Conservation (phyloP, 2,888 invertebrate species). For the Sepioteuthis lessoniana region DNA sequence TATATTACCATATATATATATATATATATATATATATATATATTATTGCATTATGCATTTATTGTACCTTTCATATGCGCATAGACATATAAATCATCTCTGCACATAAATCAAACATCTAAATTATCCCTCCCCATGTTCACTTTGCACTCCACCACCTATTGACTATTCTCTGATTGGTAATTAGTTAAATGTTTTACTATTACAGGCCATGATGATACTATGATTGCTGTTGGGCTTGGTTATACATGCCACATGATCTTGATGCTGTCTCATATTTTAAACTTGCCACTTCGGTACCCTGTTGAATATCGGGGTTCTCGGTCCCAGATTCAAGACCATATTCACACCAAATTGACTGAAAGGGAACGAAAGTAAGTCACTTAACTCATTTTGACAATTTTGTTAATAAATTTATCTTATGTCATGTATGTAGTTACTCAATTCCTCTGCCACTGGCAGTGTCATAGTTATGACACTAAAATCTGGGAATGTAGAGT, state of each 20-base stretch:
- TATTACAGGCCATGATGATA: constrained; percentile 79
- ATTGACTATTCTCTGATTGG: neutral
- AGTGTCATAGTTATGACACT: too few species aligned
- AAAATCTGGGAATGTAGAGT: too few species aligned
- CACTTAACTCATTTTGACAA: neutral
- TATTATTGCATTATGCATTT: too few species aligned
- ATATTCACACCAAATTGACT: constrained; percentile 82
- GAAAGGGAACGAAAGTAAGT: constrained; percentile 78
- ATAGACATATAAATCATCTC: too few species aligned
- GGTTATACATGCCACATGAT: constrained; percentile 90
- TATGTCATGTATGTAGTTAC: neutral
- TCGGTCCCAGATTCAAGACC: constrained; percentile 86
- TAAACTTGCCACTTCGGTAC: constrained; percentile 90
- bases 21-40: too few species aligned
- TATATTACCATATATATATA: too few species aligned
- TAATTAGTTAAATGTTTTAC: neutral
- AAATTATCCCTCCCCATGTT: too few species aligned
- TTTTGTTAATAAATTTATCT: neutral
- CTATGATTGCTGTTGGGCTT: constrained; percentile 86
- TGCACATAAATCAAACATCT: too few species aligned
- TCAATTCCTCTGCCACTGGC: too few species aligned
- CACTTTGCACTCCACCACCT: too few species aligned
- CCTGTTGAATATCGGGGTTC: constrained; percentile 88
- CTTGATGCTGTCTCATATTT: constrained; percentile 85
- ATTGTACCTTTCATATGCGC: too few species aligned